Conservation (phyloP, 1,140 invertebrate species). For the Apis laboriosa region DNA sequence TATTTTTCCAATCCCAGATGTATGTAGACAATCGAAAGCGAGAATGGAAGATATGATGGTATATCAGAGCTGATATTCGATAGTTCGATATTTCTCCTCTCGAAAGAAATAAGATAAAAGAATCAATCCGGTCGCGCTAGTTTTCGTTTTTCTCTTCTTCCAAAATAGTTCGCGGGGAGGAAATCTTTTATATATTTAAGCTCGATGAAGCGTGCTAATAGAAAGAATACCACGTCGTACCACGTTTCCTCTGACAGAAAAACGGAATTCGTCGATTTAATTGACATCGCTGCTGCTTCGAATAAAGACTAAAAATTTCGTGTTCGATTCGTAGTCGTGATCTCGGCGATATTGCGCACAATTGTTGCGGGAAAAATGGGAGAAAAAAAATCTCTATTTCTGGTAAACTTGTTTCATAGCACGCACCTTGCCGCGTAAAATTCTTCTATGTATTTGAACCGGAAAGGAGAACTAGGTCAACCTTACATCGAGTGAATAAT, state of each 20-base stretch:
- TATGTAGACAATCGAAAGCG: not conserved
- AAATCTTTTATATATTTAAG: conserved; percentile 26
- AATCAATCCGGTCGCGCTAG: not conserved
- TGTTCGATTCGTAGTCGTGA: not conserved
- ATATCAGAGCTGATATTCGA: not conserved
- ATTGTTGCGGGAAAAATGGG: too few relatives aligned
- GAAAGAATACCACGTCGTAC: conserved; percentile 15
- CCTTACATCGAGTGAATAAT: conserved; percentile 12
- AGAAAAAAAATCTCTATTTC: too few relatives aligned
- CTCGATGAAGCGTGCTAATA: conserved; percentile 28
- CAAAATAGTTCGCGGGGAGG: not conserved
- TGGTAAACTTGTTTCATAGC: not conserved
- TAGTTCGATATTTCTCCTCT: not conserved
- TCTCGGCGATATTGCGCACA: too few relatives aligned
- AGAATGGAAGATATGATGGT: not conserved
- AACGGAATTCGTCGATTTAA: conserved; percentile 26
- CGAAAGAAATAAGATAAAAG: conserved; percentile 11
- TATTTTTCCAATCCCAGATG: too few relatives aligned
- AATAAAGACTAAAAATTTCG: not conserved
- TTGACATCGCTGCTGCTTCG: not conserved
- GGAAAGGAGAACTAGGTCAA: not conserved
- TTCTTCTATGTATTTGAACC: not conserved
- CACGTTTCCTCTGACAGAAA: conserved; percentile 8
- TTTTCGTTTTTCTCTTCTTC: conserved; percentile 10
- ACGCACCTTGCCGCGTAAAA: too few relatives aligned